Evolutionary conservation across 2,113 vertebrate species (phyloP), one percentile per base, ranked within the genome.

Genomic region (Pipa parva): DNA sequence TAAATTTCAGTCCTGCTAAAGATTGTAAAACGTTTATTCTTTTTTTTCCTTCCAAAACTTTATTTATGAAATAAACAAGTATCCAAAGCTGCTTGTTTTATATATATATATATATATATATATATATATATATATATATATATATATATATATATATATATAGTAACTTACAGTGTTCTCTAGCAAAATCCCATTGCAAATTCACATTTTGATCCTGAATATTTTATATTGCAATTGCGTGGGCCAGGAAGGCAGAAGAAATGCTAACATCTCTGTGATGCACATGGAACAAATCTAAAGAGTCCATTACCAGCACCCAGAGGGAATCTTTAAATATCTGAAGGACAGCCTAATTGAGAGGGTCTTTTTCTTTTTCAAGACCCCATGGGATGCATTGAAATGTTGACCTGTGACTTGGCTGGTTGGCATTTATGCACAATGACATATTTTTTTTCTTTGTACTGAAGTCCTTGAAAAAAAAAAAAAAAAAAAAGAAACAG

Each of bases 161-260:
- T 36, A 48, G 25, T 28, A 5, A 24, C n/a, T 57, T 20, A 27
- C 31, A 59, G 18, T 17, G 18, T 26, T 15, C 39, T 46, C 39
- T 33, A 33, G 49, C 42, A 59, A 59, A 28, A n/a, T 17, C 64
- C 64, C 64, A 15, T 13, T 28, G 65, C 18, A 39, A 60, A 42
- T 54, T 60, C 48, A 69, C 65, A 69, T 60, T 60, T n/a, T 60
- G 57, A 69, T 59, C 57, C 29, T 69, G 65, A 69, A 60, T 69
- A 60, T 69, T 69, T 69, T 42, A 69, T 69, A 60, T 60, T 42
- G 33, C 39, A 58, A 51, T 27, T 50, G 31, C 46, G 22, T 59
- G 59, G 45, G 31, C 52, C 57, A 60, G 48, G 7, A 39, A 59
- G 27, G 54, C 59, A 50, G 22, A 21, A 45, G 36, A 39, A 59